A percentile compares a stretch with the other conserved stretches of the same genome.
Conservation (phyloP, 2,888 invertebrate genomes). For the Zaprionus obscuricornis region DNA sequence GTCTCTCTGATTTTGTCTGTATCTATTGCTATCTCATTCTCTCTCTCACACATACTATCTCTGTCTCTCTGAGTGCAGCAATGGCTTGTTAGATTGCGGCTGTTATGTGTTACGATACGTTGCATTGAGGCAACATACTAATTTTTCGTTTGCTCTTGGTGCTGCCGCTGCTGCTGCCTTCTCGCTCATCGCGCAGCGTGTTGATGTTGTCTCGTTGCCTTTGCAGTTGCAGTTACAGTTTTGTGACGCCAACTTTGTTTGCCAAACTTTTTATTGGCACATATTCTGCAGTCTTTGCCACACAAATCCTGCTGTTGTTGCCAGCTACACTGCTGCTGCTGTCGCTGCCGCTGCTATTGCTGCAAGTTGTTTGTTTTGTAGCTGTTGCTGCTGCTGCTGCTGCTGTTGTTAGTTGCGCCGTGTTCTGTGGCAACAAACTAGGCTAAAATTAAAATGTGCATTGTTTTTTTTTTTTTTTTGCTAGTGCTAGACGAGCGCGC, state of each 20-base stretch:
- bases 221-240: constrained; percentile 64
- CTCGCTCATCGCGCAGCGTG: constrained; percentile 42
- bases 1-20: too few species aligned
- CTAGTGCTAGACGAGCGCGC: constrained; percentile 2
- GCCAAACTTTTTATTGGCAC: constrained; percentile 79
- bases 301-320: constrained; percentile 7
- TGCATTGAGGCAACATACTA: too few species aligned
- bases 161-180: neutral
- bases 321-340: constrained; percentile 4
- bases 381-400: constrained; percentile 9
- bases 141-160: constrained; percentile 45
- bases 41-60: too few species aligned
- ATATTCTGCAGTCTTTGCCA: constrained; percentile 58
- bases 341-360: constrained; percentile 13
- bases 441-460: constrained; percentile 76
- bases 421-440: constrained; percentile 64
- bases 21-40: too few species aligned
- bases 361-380: neutral
- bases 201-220: constrained; percentile 10
- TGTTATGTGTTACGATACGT: constrained; percentile 34
- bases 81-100: constrained; percentile 11
- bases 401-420: constrained; percentile 35
- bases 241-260: constrained; percentile 77
- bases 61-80: constrained; percentile 29
- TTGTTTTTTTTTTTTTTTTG: too few species aligned